Conservation (phyloP, 2,797 vertebrate genomes). For the Prionace glauca region DNA sequence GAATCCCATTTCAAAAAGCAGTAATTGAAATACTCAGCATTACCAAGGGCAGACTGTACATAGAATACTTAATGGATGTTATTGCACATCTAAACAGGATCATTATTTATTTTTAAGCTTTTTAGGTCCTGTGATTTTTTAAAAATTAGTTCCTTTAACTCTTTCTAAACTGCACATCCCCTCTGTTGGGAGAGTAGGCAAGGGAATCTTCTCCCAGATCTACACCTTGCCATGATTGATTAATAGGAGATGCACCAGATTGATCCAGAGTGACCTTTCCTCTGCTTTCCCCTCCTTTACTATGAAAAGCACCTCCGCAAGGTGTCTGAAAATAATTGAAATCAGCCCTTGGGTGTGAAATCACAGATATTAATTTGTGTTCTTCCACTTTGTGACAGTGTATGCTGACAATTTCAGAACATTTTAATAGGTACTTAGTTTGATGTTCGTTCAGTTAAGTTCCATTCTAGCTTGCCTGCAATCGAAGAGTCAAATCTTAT, state of each 20-base stretch:
- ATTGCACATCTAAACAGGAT: neutral
- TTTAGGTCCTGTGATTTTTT: neutral
- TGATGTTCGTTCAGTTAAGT: neutral
- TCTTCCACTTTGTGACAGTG: neutral
- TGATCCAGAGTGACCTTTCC: neutral
- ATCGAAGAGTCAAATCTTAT: neutral
- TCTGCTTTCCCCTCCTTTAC: neutral
- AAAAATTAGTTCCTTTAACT: neutral
- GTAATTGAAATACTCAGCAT: constrained; percentile 23
- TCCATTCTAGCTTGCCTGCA: neutral
- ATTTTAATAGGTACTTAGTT: constrained; percentile 10
- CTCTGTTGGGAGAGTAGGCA: neutral
- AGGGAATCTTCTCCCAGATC: neutral
- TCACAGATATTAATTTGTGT: neutral
- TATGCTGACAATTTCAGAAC: neutral
- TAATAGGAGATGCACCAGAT: neutral
- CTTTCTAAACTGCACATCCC: neutral
- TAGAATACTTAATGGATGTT: neutral
- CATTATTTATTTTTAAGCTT: neutral
- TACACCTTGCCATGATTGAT: neutral
- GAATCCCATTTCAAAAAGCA: constrained; percentile 31
- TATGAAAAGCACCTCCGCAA: neutral
- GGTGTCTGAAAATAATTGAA: neutral
- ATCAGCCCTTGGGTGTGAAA: neutral
- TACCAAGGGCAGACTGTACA: neutral